phyloP scores from a whole-genome alignment of 2,797 vertebrate species.

The Cheirogaleus major region DNA sequence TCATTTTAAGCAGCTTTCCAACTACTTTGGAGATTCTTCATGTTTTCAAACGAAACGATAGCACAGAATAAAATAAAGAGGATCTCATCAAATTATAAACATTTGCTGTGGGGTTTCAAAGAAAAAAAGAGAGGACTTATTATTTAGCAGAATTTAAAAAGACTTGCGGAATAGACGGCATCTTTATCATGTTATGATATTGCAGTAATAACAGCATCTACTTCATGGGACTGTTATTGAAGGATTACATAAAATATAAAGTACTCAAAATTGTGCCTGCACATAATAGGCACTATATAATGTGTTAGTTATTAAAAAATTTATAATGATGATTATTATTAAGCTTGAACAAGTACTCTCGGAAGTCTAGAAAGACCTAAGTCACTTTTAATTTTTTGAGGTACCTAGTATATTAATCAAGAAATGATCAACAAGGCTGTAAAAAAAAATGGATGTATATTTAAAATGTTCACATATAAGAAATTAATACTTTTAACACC shows the following conservation, averaged over 20 bases:
- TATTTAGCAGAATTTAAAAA: neutral
- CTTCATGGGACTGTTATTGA: neutral
- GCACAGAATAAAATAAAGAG: neutral
- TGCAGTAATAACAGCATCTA: neutral
- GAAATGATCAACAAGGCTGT: neutral
- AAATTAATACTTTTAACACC: neutral
- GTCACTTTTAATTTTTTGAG: neutral
- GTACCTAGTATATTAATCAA: neutral
- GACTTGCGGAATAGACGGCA: neutral
- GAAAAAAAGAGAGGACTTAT: neutral
- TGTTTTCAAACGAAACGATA: neutral
- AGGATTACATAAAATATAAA: neutral
- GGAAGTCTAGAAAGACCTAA: neutral
- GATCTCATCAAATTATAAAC: neutral
- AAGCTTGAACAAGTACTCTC: neutral
- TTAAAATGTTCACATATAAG: neutral
- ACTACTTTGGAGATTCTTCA: neutral
- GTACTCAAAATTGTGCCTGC: neutral
- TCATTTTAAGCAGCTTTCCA: neutral
- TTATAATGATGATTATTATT: neutral
- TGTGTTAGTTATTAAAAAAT: neutral
- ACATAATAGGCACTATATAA: neutral
- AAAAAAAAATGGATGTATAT: neutral
- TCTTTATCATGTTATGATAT: neutral
- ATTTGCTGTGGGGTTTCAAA: neutral